phyloP scores from a whole-genome alignment of 2,888 invertebrate genomes.

The Lymantria dispar region DNA sequence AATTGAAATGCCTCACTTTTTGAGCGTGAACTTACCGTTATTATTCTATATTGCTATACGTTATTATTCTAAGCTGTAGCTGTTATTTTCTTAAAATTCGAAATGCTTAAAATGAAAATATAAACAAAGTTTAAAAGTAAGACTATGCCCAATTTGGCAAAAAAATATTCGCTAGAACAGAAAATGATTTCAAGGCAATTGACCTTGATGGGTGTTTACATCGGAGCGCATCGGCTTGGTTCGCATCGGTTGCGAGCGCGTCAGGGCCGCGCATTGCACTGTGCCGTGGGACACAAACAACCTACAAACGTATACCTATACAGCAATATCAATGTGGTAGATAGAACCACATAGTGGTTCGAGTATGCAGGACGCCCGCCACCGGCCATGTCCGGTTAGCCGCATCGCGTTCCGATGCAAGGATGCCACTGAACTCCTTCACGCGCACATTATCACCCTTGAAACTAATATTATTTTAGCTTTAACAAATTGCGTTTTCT shows the following conservation, averaged over 20 bases:
- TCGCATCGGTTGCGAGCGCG: slow-evolving; percentile 64
- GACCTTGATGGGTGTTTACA: slow-evolving; percentile 76
- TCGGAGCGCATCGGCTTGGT: slow-evolving; percentile 56
- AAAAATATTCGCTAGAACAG: slow-evolving; percentile 41
- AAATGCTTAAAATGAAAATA: no score
- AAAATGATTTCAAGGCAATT: slow-evolving; percentile 57
- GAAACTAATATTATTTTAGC: not conserved
- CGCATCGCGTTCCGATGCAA: slow-evolving; percentile 54
- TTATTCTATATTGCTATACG: no score
- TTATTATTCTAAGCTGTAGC: no score
- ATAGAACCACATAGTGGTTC: slow-evolving; percentile 58
- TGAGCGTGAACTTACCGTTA: no score
- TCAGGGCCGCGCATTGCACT: slow-evolving; percentile 73
- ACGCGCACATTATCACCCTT: slow-evolving; percentile 18
- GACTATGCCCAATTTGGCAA: slow-evolving; percentile 23
- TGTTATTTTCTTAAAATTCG: no score
- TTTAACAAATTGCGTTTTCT: not conserved
- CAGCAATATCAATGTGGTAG: slow-evolving; percentile 42
- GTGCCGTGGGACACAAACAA: slow-evolving; percentile 67
- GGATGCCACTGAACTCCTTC: slow-evolving; percentile 64
- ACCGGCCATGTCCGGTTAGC: slow-evolving; percentile 63
- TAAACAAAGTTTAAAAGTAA: no score
- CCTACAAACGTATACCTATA: slow-evolving; percentile 58
- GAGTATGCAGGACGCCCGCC: slow-evolving; percentile 70
- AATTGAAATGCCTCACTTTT: no score